Evolutionary conservation across 2,888 invertebrate genomes (phyloP).

Genomic region (Tinea pellionella): DNA sequence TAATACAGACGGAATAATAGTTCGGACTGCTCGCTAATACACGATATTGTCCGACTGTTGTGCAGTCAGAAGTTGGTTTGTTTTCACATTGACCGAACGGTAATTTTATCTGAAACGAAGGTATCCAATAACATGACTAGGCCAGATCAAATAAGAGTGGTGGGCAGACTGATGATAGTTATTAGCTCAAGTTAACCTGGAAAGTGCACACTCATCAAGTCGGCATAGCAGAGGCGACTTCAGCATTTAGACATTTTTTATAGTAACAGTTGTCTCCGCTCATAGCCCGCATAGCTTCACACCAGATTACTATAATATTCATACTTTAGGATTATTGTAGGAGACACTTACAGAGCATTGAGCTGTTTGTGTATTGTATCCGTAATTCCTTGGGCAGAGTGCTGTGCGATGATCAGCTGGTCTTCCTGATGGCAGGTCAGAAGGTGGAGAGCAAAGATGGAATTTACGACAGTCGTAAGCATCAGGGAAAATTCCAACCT

Average conservation of each 20-base stretch:
- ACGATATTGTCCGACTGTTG: slow-evolving; percentile 39
- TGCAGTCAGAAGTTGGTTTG: slow-evolving; percentile 42
- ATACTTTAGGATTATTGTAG: too few relatives aligned
- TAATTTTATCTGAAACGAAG: slow-evolving; percentile 37
- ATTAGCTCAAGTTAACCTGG: too few relatives aligned
- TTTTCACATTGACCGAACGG: slow-evolving; percentile 42
- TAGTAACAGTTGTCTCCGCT: too few relatives aligned
- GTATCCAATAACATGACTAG: too few relatives aligned
- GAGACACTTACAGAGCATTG: slow-evolving; percentile 50
- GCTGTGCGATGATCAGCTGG: slow-evolving; percentile 50
- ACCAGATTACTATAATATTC: too few relatives aligned
- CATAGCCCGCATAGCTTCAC: too few relatives aligned
- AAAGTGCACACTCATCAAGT: too few relatives aligned
- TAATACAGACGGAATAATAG: slow-evolving; percentile 54
- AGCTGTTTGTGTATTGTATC: slow-evolving; percentile 47
- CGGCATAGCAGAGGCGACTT: too few relatives aligned
- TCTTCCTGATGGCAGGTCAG: slow-evolving; percentile 40
- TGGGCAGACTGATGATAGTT: too few relatives aligned
- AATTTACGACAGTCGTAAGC: slow-evolving; percentile 56
- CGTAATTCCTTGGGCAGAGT: slow-evolving; percentile 52
- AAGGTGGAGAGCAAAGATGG: slow-evolving; percentile 55
- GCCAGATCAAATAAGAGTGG: too few relatives aligned
- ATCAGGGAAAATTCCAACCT: slow-evolving; percentile 61
- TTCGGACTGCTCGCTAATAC: slow-evolving; percentile 37
- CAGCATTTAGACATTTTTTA: too few relatives aligned